Evolutionary conservation across 2,113 vertebrate genomes (phyloP), one percentile per base, ranked within the genome.

Genomic region (Oncorhynchus nerka): DNA sequence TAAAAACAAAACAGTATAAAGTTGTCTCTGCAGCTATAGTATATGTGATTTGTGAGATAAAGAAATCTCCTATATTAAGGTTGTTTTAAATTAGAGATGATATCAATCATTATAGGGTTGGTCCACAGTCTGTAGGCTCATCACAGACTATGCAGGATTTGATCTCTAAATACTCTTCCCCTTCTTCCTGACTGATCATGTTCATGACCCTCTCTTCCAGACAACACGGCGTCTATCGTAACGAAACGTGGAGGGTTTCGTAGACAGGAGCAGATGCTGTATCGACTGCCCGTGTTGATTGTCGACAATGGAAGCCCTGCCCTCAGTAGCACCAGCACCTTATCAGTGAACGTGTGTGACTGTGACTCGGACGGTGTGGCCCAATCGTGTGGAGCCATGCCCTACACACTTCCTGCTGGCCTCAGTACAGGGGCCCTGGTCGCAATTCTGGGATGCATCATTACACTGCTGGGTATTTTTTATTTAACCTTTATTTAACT

Each of bases 251-350:
- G 93, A 0, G 96, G 96, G 1, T 99, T 98, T 89, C 92, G 92
- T 76, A 94, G 97, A 72, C 94, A 95, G 39, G 96, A 98, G n/a
- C 97, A 98, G 26, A 90, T 96, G 0, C 89, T 95, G 19, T 98
- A 96, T 81, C 95, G 94, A 48, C 91, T 99, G 86, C 97, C 97
- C 0, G 93, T 99, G 83, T 90, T 97, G 91, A 97, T 99, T 4
- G 89, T 95, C 90, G 97, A 99, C 93, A 97, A 94, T 1, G 97
- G 97, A 4, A 96, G 92, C 1, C 97, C 97, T 0, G 93, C 96
- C 0, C 93, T 98, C 24, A 99, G 97, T 88, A 98, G 97, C 90
- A 99, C 97, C 49, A 98, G 97, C 80, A 99, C 96, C 0, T 95
- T 99, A 11, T 95, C 95, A 0, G 96, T 99, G 80, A 94, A 94